Evolutionary conservation across 2,797 vertebrate genomes (phyloP).

Genomic region (Prunella strophiata): DNA sequence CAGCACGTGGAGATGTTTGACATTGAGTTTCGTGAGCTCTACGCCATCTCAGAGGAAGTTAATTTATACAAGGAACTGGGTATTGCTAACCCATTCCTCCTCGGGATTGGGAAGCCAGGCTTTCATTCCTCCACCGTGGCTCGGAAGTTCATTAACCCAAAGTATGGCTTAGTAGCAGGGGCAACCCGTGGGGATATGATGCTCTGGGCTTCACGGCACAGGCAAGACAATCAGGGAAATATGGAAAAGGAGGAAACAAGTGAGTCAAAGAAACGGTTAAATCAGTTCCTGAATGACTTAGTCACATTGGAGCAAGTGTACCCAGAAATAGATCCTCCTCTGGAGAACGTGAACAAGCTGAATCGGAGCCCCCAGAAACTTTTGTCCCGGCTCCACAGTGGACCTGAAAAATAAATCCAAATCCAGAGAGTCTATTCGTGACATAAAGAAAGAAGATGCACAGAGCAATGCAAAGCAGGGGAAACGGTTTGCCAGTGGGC

Average conservation of each 20-base stretch:
- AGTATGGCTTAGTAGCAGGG: slow-evolving; percentile 85
- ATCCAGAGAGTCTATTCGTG: slow-evolving; percentile 61
- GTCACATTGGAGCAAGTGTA: slow-evolving; percentile 73
- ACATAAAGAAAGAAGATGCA: slow-evolving; percentile 54
- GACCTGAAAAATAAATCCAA: slow-evolving; percentile 69
- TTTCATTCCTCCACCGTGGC: slow-evolving; percentile 83
- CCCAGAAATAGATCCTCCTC: slow-evolving; percentile 72
- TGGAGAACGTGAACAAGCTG: slow-evolving; percentile 37
- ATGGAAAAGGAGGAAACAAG: slow-evolving; percentile 62
- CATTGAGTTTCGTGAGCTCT: slow-evolving; percentile 91
- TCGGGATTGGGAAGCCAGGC: slow-evolving; percentile 30
- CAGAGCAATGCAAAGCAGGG: slow-evolving; percentile 60
- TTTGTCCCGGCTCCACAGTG: neutral
- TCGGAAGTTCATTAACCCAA: slow-evolving; percentile 93
- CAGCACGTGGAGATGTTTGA: slow-evolving; percentile 92
- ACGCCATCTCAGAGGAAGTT: slow-evolving; percentile 89
- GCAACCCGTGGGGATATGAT: slow-evolving; percentile 78
- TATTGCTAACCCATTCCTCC: slow-evolving; percentile 69
- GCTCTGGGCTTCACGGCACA: slow-evolving; percentile 72
- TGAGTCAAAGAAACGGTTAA: slow-evolving; percentile 70
- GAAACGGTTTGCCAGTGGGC: slow-evolving; percentile 47
- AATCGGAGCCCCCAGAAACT: slow-evolving; percentile 70
- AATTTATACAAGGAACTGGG: slow-evolving; percentile 87
- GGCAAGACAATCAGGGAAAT: slow-evolving; percentile 51
- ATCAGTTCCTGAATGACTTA: slow-evolving; percentile 78